These are phyloP conservation scores for Archips crataeganus DNA, from an alignment of 2,888 invertebrate genomes.

Conservation along the genomic window DNA sequence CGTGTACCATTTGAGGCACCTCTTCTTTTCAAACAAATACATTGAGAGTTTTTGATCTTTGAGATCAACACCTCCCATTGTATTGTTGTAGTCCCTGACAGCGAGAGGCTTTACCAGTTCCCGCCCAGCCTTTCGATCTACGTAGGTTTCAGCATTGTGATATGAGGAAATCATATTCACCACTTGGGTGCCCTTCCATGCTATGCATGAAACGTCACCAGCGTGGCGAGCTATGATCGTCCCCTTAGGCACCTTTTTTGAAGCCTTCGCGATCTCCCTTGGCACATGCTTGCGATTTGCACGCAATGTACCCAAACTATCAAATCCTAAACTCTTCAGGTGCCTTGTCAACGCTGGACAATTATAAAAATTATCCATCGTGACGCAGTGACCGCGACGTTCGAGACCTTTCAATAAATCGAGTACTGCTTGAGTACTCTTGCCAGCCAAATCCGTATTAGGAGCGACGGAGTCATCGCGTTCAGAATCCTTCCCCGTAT, in stretches of 20 bases:
- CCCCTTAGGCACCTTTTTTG: conserved; percentile 40
- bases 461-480: conserved; percentile 11
- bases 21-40: conserved; percentile 48
- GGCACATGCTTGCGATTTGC: conserved; percentile 46
- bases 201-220: conserved; percentile 43
- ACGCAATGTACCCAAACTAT: conserved; percentile 48
- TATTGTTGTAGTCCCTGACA: conserved; percentile 44
- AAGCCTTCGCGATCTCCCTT: conserved; percentile 26
- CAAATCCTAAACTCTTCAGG: conserved; percentile 46
- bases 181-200: conserved; percentile 47
- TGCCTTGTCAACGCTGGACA: conserved; percentile 44
- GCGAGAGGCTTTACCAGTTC: conserved; percentile 39
- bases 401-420: conserved; percentile 28
- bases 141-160: conserved; percentile 34
- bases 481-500: conserved; percentile 39
- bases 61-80: conserved; percentile 48
- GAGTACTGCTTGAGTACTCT: conserved; percentile 41
- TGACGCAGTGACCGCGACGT: conserved; percentile 39
- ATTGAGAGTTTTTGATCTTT: conserved; percentile 49
- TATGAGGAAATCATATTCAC: conserved; percentile 46
- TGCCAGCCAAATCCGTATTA: conserved; percentile 40
- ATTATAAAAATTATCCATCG: conserved; percentile 47
- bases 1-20: conserved; percentile 46
- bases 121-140: conserved; percentile 37
- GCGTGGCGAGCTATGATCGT: conserved; percentile 25